Evolutionary conservation across 2,888 invertebrate genomes (phyloP).

Genomic region (Tenodera sinensis): DNA sequence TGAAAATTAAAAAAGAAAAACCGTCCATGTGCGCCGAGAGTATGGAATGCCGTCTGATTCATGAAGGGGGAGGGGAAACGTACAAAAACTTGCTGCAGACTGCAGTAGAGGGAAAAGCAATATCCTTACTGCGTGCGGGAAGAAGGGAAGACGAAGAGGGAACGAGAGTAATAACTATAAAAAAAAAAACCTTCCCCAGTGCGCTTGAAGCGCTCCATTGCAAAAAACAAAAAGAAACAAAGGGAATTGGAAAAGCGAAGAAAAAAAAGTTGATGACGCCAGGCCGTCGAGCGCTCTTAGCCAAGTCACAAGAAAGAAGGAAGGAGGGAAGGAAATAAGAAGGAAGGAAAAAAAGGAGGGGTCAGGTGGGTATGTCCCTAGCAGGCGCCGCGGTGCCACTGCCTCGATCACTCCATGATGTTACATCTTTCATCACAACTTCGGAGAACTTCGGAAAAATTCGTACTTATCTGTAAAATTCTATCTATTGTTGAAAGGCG

Average conservation of each 20-base stretch:
- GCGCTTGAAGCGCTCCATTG: background rate
- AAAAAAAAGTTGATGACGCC: background rate
- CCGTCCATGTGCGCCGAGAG: slow-evolving; percentile 5
- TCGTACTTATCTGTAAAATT: background rate
- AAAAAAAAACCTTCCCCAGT: background rate
- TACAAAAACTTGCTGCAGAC: background rate
- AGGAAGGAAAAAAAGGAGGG: background rate
- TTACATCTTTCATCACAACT: background rate
- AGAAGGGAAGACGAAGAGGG: slow-evolving; percentile 1
- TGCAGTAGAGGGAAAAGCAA: background rate
- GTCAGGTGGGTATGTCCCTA: background rate
- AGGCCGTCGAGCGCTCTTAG: background rate
- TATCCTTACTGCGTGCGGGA: background rate
- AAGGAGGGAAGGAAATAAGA: background rate
- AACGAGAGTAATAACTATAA: slow-evolving; percentile 23
- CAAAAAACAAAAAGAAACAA: background rate
- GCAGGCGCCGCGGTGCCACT: background rate
- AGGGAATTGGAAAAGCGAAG: background rate
- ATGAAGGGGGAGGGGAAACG: slow-evolving; percentile 7
- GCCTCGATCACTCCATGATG: background rate
- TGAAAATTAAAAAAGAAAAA: slow-evolving; percentile 3
- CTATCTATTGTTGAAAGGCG: background rate
- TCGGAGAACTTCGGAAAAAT: background rate
- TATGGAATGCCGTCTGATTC: slow-evolving; percentile 29
- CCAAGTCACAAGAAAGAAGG: background rate